These are phyloP conservation scores for Anagrus nilaparvatae DNA, from an alignment of 1,140 invertebrate species.

Conservation along the genomic window DNA sequence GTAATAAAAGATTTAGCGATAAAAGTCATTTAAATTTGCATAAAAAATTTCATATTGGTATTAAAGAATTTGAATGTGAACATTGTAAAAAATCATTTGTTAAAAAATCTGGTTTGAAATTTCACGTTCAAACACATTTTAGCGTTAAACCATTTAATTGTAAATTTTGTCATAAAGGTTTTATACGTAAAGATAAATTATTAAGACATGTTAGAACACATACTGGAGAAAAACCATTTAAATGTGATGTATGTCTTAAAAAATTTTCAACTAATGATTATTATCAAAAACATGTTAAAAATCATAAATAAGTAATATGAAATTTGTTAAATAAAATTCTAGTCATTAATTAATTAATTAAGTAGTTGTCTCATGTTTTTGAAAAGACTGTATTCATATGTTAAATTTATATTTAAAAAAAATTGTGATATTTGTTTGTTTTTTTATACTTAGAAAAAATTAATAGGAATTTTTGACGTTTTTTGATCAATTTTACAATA, in stretches of 20 bases:
- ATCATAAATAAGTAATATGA: no score
- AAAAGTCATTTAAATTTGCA: conserved; percentile 62
- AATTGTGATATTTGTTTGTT: no score
- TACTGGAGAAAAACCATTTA: conserved; percentile 81
- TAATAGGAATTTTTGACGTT: no score
- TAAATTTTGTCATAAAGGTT: conserved; percentile 84
- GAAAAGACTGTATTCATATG: no score
- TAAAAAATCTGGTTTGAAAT: conserved; percentile 82
- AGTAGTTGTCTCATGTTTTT: no score
- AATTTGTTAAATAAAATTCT: no score
- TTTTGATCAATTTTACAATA: no score
- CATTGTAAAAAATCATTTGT: conserved; percentile 67
- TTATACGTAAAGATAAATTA: conserved; percentile 89
- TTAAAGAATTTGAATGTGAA: conserved; percentile 71
- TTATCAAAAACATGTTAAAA: conserved; percentile 75
- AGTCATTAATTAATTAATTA: no score
- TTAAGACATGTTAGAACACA: conserved; percentile 83
- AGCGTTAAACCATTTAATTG: conserved; percentile 74
- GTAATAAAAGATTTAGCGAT: no score
- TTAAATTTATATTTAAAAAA: no score
- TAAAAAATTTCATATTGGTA: conserved; percentile 61
- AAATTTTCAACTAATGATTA: conserved; percentile 78
- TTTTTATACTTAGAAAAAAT: no score
- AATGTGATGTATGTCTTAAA: conserved; percentile 76
- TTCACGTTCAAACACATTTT: conserved; percentile 81